Percentiles rank a stretch among this genome's conserved stretches.
These are phyloP conservation scores for Sardinella longiceps DNA, from an alignment of 2,797 vertebrate genomes.

Conservation along the genomic window DNA sequence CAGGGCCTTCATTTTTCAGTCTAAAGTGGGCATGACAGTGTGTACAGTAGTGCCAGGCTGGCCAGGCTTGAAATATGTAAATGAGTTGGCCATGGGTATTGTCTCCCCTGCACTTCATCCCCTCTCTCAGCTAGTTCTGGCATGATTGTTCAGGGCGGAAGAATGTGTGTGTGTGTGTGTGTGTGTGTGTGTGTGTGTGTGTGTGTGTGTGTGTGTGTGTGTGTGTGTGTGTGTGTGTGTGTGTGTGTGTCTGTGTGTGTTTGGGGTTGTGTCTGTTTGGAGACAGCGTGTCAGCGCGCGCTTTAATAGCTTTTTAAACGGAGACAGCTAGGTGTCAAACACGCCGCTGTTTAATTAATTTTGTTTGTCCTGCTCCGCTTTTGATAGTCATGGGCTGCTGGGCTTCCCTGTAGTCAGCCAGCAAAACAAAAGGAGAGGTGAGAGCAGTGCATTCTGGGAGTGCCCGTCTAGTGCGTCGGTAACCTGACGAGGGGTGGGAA, in stretches of 20 bases:
- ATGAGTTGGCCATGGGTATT: slow-evolving; percentile 40
- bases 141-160: slow-evolving; percentile 35
- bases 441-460: slow-evolving; percentile 44
- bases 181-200: slow-evolving; percentile 8
- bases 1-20: neutral
- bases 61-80: slow-evolving; percentile 42
- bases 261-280: slow-evolving; percentile 48
- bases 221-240: too few species aligned
- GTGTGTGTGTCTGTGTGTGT: too few species aligned
- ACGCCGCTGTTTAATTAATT: slow-evolving; percentile 82
- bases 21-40: neutral
- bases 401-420: slow-evolving; percentile 63
- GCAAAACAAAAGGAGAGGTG: slow-evolving; percentile 46
- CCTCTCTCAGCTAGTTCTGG: slow-evolving; percentile 40
- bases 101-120: slow-evolving; percentile 23
- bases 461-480: slow-evolving; percentile 33
- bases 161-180: slow-evolving; percentile 26
- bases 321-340: slow-evolving; percentile 78
- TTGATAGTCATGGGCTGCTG: slow-evolving; percentile 75
- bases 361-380: slow-evolving; percentile 78
- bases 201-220: slow-evolving; percentile 26
- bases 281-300: slow-evolving; percentile 68
- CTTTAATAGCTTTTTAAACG: slow-evolving; percentile 75
- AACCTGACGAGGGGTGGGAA: slow-evolving; percentile 18
- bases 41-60: neutral